A percentile compares a stretch with the other conserved stretches of the same genome.
Evolutionary conservation across 2,888 invertebrate genomes (phyloP).

Genomic region (Apamea sordens): DNA sequence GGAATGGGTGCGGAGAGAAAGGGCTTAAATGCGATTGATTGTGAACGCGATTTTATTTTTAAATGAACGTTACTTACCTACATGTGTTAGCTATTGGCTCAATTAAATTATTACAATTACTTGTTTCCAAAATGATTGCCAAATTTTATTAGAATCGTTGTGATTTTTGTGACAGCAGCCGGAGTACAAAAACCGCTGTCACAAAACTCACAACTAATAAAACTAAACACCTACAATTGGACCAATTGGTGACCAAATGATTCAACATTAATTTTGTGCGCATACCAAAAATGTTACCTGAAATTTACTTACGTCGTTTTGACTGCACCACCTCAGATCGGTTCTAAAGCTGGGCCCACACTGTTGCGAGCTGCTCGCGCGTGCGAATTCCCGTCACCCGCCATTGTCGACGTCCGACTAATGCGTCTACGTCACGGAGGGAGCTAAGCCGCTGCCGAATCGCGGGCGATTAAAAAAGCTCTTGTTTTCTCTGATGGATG

Average conservation of each 20-base stretch:
- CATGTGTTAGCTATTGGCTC: background rate
- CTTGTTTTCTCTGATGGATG: conserved; percentile 73
- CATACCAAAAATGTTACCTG: background rate
- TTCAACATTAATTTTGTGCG: too few species aligned
- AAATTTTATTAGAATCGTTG: background rate
- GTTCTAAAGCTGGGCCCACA: conserved; percentile 73
- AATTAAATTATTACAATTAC: background rate
- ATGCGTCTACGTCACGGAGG: conserved; percentile 72
- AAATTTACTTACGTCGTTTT: conserved; percentile 52
- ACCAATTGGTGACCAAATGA: too few species aligned
- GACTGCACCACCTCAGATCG: conserved; percentile 30
- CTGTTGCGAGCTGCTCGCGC: conserved; percentile 75
- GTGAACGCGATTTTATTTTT: background rate
- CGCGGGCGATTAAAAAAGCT: conserved; percentile 78
- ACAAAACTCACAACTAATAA: background rate
- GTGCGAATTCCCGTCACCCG: conserved; percentile 75
- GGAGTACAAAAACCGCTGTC: background rate
- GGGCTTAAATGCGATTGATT: conserved; percentile 23
- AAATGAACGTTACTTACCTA: too few species aligned
- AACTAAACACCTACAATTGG: background rate
- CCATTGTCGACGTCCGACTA: conserved; percentile 78
- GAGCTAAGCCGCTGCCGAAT: conserved; percentile 55
- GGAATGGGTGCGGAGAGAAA: conserved; percentile 36
- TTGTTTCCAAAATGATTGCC: background rate
- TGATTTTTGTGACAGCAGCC: background rate